Base-by-base conservation (phyloP, 2,113 vertebrate genomes). In the Tychaedon coryphoeus region DNA sequence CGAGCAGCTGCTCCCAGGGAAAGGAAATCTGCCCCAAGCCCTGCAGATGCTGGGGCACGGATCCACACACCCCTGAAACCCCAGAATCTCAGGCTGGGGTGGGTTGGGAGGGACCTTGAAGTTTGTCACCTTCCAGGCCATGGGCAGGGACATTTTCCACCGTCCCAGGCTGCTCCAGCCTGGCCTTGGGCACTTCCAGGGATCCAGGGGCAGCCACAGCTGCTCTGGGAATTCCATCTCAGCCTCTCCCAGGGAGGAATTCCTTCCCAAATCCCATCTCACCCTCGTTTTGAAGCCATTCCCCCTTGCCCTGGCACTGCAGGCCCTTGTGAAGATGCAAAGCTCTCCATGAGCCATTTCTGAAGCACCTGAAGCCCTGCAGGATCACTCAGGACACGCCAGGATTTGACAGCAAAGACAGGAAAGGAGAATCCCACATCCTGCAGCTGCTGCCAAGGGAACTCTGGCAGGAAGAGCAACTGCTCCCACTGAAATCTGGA, bases 371-470 rank as follows among this genome's bases (percentile, higher is more conserved):
- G 4, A 25, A 1, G 1, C 36, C 3, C 20, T 6, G 13, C 43
- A 67, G 88, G 51, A 82, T 25, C 5, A 1, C 3, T 3, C 34
- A 42, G 85, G 77, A 83, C 2, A 2, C 40, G 7, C 2, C 5
- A 28, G 0, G 23, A 4, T 48, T 5, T 8, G n/a, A 48, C 42
- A 48, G 83, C 33, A 6, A 14, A 38, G 40, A 3, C 42, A 71
- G 91, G 89, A 57, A 74, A 93, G 79, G 84, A 88, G 92, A 95
- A 95, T 56, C 92, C 92, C 89, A 91, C 69, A 89, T 60, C 95
- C 95, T 71, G 80, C 67, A 60, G 14, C 54, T 1, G 42, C 88
- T 82, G 90, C 81, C 92, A 70, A 61, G 81, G 81, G 65, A 91
- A 10, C 50, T 19, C 67, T 23, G 79, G 40, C 5, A 88, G 62